Conservation (phyloP, 23 tunicate species). For the Halocynthia roretzi region DNA sequence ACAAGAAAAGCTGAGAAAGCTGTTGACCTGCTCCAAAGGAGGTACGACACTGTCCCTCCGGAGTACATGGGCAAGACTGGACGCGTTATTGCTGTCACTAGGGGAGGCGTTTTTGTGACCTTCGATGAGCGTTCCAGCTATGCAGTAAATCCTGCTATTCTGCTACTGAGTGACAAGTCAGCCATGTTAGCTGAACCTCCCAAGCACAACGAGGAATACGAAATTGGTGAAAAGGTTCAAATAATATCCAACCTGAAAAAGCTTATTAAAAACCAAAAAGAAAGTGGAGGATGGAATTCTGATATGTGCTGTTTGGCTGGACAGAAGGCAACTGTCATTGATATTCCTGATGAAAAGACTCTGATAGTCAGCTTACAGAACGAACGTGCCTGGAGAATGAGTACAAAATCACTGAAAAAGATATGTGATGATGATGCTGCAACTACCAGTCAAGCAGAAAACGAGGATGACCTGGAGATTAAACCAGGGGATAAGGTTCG, state of each 20-base stretch:
- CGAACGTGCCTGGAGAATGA: slow-evolving; percentile 6
- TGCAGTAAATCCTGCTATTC: slow-evolving; percentile 2
- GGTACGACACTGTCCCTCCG: slow-evolving; percentile 6
- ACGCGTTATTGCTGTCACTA: slow-evolving; percentile 6
- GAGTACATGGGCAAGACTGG: slow-evolving; percentile 9
- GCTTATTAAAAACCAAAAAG: slow-evolving; percentile 12
- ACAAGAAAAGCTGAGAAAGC: slow-evolving; percentile 11
- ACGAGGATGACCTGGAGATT: slow-evolving; percentile 6
- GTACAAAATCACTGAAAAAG: neutral
- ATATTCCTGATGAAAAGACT: neutral
- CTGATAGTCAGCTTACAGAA: neutral
- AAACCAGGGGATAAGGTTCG: slow-evolving; percentile 2
- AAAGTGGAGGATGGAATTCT: neutral
- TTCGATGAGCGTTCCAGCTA: slow-evolving; percentile 10
- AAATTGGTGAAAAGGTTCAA: slow-evolving; percentile 16
- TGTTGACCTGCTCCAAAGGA: slow-evolving; percentile 12
- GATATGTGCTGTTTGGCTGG: slow-evolving; percentile 12
- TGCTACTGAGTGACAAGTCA: neutral
- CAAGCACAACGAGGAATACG: neutral
- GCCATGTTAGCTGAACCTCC: no score
- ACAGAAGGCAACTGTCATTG: slow-evolving; percentile 3
- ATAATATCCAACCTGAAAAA: neutral
- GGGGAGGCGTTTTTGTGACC: slow-evolving; percentile 11
- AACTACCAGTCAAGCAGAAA: neutral
- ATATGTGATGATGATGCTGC: no score